phyloP scores from a whole-genome alignment of 2,113 vertebrate genomes.

The Plotosus lineatus region DNA sequence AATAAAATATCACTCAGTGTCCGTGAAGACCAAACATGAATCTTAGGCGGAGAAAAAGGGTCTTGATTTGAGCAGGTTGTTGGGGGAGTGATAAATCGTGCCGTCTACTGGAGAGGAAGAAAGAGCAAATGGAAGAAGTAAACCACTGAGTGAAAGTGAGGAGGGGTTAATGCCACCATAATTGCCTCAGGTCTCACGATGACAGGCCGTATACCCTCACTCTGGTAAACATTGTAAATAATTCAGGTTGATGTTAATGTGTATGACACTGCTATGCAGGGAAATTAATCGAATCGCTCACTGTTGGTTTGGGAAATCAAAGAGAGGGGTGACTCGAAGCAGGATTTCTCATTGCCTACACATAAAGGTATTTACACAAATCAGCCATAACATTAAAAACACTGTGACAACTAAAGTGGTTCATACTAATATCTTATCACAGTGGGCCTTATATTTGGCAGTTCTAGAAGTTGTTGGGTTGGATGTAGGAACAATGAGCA shows the following conservation, averaged over 20 bases:
- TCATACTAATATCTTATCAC: too few relatives aligned
- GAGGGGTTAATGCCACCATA: background rate
- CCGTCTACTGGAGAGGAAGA: background rate
- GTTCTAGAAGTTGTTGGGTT: too few relatives aligned
- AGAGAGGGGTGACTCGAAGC: background rate
- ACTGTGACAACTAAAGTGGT: too few relatives aligned
- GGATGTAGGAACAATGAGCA: too few relatives aligned
- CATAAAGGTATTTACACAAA: too few relatives aligned
- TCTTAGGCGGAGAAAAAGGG: background rate
- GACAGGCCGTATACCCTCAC: constrained; percentile 26
- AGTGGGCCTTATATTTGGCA: too few relatives aligned
- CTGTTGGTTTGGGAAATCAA: background rate
- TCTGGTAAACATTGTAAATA: constrained; percentile 51
- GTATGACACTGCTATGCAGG: background rate
- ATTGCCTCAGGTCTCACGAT: constrained; percentile 29
- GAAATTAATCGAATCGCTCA: constrained; percentile 1
- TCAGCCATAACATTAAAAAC: too few relatives aligned
- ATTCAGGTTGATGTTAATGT: constrained; percentile 44
- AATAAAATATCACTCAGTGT: background rate
- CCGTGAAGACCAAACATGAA: background rate
- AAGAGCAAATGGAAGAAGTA: constrained; percentile 27
- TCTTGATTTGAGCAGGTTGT: background rate
- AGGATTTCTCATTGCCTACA: background rate
- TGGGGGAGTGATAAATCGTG: background rate
- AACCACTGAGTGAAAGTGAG: constrained; percentile 16